These are phyloP conservation scores for Leptinotarsa undecemlineata DNA, from an alignment of 1,140 invertebrate species.

Conservation along the genomic window DNA sequence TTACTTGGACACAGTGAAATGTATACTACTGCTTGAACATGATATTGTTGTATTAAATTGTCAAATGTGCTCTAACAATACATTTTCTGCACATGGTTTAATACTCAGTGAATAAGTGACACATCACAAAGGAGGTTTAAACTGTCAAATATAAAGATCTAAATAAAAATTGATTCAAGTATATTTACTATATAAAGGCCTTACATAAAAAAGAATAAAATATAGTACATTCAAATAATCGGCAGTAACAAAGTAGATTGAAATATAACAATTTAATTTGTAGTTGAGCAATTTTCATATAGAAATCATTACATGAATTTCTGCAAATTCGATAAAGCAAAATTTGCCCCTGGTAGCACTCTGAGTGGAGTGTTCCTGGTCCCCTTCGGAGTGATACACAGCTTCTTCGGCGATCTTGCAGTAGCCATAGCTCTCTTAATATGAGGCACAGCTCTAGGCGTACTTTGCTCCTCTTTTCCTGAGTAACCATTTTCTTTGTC, in stretches of 20 bases:
- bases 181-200: neutral
- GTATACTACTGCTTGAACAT: too few species aligned
- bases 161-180: neutral
- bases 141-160: too few species aligned
- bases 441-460: constrained; percentile 8
- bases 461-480: neutral
- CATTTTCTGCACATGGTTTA: too few species aligned
- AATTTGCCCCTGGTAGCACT: constrained; percentile 4
- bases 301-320: too few species aligned
- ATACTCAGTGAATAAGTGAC: too few species aligned
- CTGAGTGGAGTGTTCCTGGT: constrained; percentile 15
- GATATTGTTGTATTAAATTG: too few species aligned
- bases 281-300: too few species aligned
- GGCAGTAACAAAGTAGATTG: neutral
- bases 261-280: too few species aligned
- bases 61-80: too few species aligned
- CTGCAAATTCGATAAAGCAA: neutral
- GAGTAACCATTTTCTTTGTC: constrained; percentile 7
- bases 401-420: constrained; percentile 4
- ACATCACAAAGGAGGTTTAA: too few species aligned
- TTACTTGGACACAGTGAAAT: too few species aligned
- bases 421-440: constrained; percentile 15
- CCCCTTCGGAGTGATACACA: constrained; percentile 13
- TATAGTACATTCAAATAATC: constrained; percentile 3
- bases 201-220: constrained; percentile 3